A percentile compares a stretch with the other conserved stretches of the same genome.
These are phyloP conservation scores for Sarcophaga carnaria DNA, from an alignment of 2,888 invertebrate species.

Conservation along the genomic window DNA sequence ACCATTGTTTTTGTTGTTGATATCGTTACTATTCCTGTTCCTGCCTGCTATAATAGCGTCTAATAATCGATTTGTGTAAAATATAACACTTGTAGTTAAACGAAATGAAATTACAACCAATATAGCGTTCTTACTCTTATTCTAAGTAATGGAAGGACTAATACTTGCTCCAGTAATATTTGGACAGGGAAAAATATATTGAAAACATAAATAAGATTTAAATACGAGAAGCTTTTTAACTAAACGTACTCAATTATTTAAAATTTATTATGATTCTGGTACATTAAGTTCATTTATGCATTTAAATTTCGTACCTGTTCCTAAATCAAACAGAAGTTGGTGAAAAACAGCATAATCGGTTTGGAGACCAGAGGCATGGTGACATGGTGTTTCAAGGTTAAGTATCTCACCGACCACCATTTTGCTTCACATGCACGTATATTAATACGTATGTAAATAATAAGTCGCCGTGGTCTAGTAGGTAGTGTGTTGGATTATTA, in stretches of 20 bases:
- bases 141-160: neutral
- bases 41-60: conserved; percentile 26
- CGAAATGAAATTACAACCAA: conserved; percentile 47
- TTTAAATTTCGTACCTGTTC: too few relatives aligned
- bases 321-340: too few relatives aligned
- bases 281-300: neutral
- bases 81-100: conserved; percentile 59
- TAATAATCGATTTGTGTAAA: conserved; percentile 66
- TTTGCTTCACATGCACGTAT: too few relatives aligned
- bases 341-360: too few relatives aligned
- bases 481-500: too few relatives aligned
- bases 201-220: conserved; percentile 12
- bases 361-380: too few relatives aligned
- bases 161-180: conserved; percentile 20
- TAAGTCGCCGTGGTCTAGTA: too few relatives aligned
- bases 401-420: too few relatives aligned
- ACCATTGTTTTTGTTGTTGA: conserved; percentile 15
- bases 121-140: neutral
- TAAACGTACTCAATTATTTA: too few relatives aligned
- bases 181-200: conserved; percentile 29
- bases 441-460: too few relatives aligned
- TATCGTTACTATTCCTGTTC: conserved; percentile 34
- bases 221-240: too few relatives aligned
- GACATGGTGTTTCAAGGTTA: too few relatives aligned
- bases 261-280: neutral